phyloP scores from a whole-genome alignment of 1,140 invertebrate genomes.

The Ooceraea biroi region DNA sequence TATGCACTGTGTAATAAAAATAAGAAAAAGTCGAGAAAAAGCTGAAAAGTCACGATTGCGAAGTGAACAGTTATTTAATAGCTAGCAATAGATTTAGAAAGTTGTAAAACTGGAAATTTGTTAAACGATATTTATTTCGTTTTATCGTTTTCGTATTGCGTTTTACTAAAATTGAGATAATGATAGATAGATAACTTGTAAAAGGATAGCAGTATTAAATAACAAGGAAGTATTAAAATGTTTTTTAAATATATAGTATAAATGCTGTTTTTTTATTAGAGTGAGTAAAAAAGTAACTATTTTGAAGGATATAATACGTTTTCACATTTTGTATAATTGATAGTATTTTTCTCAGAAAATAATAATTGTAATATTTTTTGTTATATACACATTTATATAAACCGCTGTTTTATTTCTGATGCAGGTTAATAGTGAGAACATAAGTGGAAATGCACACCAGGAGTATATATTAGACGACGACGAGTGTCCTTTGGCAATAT shows the following conservation, averaged over 20 bases:
- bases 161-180: too few species aligned
- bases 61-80: not conserved
- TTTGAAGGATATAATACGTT: not conserved
- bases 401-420: constrained; percentile 17
- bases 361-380: not conserved
- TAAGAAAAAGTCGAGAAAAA: not conserved
- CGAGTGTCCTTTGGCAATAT: constrained; percentile 97
- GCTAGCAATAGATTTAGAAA: not conserved
- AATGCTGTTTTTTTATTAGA: constrained; percentile 4
- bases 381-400: not conserved
- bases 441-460: constrained; percentile 87
- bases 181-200: too few species aligned
- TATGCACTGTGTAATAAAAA: not conserved
- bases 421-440: constrained; percentile 90
- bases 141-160: too few species aligned
- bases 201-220: not conserved
- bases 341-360: not conserved
- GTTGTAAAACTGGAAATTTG: not conserved
- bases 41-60: not conserved
- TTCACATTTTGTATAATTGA: not conserved
- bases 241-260: not conserved
- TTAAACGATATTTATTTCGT: not conserved
- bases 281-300: not conserved
- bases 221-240: not conserved
- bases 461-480: constrained; percentile 98